A percentile compares a stretch with the other conserved stretches of the same genome.
These are phyloP conservation scores for Oryzias sinensis DNA, from an alignment of 2,797 vertebrate species.

Conservation along the genomic window DNA sequence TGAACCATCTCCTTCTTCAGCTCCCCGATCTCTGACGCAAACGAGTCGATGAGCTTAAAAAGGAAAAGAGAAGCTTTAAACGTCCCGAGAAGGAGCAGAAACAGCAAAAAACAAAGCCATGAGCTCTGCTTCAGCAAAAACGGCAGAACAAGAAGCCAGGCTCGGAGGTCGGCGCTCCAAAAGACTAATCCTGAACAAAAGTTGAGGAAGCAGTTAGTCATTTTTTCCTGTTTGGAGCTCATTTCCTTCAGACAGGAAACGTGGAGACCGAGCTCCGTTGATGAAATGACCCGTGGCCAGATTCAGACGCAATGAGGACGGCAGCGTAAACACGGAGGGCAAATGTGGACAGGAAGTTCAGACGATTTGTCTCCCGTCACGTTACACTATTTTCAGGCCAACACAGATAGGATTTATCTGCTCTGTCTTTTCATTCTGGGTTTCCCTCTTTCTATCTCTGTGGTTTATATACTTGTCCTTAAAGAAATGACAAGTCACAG, in stretches of 20 bases:
- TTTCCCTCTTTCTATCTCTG: background rate
- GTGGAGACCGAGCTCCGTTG: conserved; percentile 18
- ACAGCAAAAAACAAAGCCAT: conserved; percentile 30
- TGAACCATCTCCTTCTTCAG: conserved; percentile 93
- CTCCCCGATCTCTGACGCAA: conserved; percentile 89
- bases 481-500: background rate
- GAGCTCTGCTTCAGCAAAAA: conserved; percentile 36
- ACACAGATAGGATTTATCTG: background rate
- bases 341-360: conserved; percentile 4
- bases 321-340: conserved; percentile 5
- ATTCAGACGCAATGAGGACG: background rate
- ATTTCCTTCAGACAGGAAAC: conserved; percentile 58
- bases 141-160: conserved; percentile 9
- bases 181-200: conserved; percentile 20
- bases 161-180: background rate
- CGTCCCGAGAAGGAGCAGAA: conserved; percentile 7
- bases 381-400: background rate
- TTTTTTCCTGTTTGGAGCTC: conserved; percentile 45
- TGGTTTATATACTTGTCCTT: too few relatives aligned
- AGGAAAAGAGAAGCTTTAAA: conserved; percentile 19
- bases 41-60: conserved; percentile 88
- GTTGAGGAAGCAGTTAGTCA: conserved; percentile 43
- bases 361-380: background rate
- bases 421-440: background rate
- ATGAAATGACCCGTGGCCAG: conserved; percentile 4